phyloP scores from a whole-genome alignment of 2,888 invertebrate species.

The Megaustenia siamemsis region DNA sequence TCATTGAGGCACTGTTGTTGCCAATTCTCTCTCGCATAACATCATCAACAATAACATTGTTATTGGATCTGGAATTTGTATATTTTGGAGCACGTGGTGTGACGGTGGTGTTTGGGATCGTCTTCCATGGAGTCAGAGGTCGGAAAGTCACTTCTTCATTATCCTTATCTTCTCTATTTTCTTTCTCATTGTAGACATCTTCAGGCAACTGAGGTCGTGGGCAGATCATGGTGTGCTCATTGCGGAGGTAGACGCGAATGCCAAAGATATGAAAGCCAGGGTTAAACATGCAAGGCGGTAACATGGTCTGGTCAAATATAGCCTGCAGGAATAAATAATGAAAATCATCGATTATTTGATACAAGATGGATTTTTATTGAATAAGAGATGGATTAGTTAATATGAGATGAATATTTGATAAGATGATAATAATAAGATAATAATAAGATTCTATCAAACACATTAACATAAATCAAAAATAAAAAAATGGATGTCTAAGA shows the following conservation, averaged over 20 bases:
- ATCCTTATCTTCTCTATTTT: slow-evolving; percentile 1
- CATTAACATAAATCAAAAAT: too few species aligned
- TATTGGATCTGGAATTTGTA: slow-evolving; percentile 45
- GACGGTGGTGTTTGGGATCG: slow-evolving; percentile 36
- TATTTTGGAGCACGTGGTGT: slow-evolving; percentile 43
- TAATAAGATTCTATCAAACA: too few species aligned
- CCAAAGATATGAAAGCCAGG: slow-evolving; percentile 72
- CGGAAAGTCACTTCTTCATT: slow-evolving; percentile 48
- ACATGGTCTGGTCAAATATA: slow-evolving; percentile 66
- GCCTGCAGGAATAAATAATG: slow-evolving; percentile 66
- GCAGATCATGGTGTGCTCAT: slow-evolving; percentile 63
- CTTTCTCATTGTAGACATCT: slow-evolving; percentile 18
- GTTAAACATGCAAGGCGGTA: slow-evolving; percentile 74
- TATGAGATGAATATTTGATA: too few species aligned
- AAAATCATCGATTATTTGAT: background rate
- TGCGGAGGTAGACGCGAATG: slow-evolving; percentile 71
- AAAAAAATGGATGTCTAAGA: too few species aligned
- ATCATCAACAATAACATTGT: slow-evolving; percentile 58
- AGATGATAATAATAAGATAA: too few species aligned
- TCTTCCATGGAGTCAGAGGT: slow-evolving; percentile 25
- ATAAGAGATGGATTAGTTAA: too few species aligned
- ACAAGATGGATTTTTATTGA: too few species aligned
- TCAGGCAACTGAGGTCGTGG: slow-evolving; percentile 40
- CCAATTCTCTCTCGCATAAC: slow-evolving; percentile 50
- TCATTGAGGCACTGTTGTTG: slow-evolving; percentile 40